Evolutionary conservation across 2,113 vertebrate genomes (phyloP).

Genomic region (Motacilla tschutschensis): DNA sequence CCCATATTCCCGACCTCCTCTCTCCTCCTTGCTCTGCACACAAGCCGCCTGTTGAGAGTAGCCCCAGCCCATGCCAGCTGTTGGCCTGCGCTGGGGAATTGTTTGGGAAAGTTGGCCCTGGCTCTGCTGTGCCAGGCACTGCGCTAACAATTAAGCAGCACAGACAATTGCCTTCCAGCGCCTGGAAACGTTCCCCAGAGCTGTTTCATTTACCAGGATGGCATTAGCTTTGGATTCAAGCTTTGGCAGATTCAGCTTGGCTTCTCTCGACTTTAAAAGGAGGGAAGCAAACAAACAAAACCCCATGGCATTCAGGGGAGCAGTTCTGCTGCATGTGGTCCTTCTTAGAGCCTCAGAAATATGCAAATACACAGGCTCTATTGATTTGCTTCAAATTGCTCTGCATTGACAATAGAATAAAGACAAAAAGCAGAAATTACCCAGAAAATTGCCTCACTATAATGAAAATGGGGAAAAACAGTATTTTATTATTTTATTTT

Average conservation of each 20-base stretch:
- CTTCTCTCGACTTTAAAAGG: constrained; percentile 14
- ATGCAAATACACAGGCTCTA: constrained; percentile 36
- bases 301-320: constrained; percentile 26
- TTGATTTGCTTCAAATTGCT: constrained; percentile 41
- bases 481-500: neutral
- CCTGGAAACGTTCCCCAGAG: neutral
- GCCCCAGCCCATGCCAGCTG: neutral
- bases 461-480: neutral
- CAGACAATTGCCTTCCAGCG: constrained; percentile 39
- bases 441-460: constrained; percentile 19
- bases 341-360: constrained; percentile 39
- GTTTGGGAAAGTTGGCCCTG: constrained; percentile 29
- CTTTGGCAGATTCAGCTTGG: neutral
- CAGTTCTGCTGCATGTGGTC: constrained; percentile 47
- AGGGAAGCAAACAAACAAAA: constrained; percentile 9
- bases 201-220: constrained; percentile 24
- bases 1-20: neutral
- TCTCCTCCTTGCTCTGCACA: neutral
- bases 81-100: neutral
- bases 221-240: constrained; percentile 20
- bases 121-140: neutral
- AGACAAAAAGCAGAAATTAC: constrained; percentile 40
- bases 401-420: constrained; percentile 28
- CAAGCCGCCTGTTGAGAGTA: neutral
- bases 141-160: constrained; percentile 26